Evolutionary conservation across 2,113 vertebrate genomes (phyloP), one percentile per base, ranked within the genome.

Genomic region (Zosterops lateralis): DNA sequence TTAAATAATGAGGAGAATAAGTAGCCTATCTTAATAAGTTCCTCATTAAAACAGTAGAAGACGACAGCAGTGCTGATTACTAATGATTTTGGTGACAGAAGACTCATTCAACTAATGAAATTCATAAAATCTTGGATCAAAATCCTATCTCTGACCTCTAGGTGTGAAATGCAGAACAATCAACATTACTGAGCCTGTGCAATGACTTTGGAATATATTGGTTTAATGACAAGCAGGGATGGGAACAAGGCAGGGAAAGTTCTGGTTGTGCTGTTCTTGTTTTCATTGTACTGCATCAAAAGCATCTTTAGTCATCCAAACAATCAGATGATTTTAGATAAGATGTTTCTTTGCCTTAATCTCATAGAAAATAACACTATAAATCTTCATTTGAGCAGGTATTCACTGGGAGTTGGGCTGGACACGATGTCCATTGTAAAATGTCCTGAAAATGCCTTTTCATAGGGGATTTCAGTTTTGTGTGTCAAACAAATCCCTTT

Each of bases 71-170:
- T 67, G 44, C 64, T 94, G 90, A 90, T 92, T 94, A 50, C 93
- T 94, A 88, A 96, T 81, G 86, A 60, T 85, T 96, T 56, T 70
- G 79, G 89, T 89, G 87, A 95, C 93, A 95, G 95, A 95, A 96
- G 94, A 87, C 87, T 95, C 51, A 29, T 82, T 93, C 89, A 90
- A 3, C 87, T 97, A 93, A 97, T 91, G 82, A 95, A 91, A 96
- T 97, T 70, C 93, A 88, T 91, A 87, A 93, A 89, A 89, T 83
- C 89, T 95, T 96, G 94, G 95, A 91, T 96, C 77, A 34, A 6
- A 95, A 87, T 92, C 74, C 81, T 76, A 20, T 87, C 91, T 93
- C 71, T 96, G 89, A 95, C 95, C 87, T 97, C 96, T 95, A 92
- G 95, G 91, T 93, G 94, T 95, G 93, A 95, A 95, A 95, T 93